phyloP scores from a whole-genome alignment of 1,140 invertebrate genomes.

The Megalonaias nervosa region DNA sequence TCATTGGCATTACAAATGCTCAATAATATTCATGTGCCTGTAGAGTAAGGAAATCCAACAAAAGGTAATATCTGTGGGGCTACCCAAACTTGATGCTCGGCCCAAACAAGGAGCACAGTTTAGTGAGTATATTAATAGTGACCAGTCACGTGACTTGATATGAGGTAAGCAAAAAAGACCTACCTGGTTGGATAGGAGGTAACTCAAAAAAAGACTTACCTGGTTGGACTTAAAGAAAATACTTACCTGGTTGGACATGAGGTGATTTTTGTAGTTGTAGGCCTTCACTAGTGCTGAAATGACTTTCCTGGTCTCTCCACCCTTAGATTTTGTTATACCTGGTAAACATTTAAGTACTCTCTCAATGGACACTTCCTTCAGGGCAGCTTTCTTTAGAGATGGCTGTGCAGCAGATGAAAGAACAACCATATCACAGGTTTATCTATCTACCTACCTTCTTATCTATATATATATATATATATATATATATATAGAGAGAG shows the following conservation, averaged over 20 bases:
- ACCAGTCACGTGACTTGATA: no score
- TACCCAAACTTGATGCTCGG: no score
- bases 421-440: neutral
- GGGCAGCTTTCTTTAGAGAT: conserved; percentile 48
- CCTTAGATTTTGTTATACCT: conserved; percentile 43
- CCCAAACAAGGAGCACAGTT: no score
- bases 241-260: conserved; percentile 51
- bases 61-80: no score
- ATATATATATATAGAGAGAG: no score
- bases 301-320: conserved; percentile 36
- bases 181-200: no score
- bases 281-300: conserved; percentile 54
- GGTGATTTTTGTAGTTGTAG: conserved; percentile 53
- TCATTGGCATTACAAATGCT: no score
- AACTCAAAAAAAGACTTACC: neutral
- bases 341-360: conserved; percentile 51
- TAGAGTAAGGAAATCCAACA: no score
- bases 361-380: conserved; percentile 56
- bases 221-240: neutral
- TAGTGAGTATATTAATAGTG: no score
- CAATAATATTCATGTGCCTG: no score
- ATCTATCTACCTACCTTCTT: neutral
- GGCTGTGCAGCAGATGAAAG: conserved; percentile 41
- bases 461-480: no score
- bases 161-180: no score